Percentiles rank a stretch among this genome's conserved stretches.
phyloP scores from a whole-genome alignment of 1,140 invertebrate genomes.

The Whitmania pigra region DNA sequence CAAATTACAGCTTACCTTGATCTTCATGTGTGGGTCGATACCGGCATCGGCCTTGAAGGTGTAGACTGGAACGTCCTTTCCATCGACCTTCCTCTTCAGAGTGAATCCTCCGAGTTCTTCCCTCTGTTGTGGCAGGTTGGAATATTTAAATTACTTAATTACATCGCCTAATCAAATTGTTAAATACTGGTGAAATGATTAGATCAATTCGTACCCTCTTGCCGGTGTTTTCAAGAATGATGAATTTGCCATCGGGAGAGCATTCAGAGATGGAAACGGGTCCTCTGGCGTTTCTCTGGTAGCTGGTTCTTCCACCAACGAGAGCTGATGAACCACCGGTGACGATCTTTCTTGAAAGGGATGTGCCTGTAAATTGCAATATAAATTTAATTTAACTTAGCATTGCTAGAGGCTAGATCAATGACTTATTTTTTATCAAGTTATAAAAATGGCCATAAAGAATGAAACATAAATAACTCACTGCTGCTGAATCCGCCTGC shows the following conservation, averaged over 20 bases:
- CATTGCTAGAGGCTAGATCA: not conserved
- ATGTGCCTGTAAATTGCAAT: not conserved
- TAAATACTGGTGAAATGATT: not conserved
- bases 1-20: constrained; percentile 8
- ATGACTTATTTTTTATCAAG: not conserved
- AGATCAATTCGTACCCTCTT: not conserved
- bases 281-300: constrained; percentile 13
- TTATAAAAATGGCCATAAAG: not conserved
- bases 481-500: not conserved
- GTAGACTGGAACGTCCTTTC: constrained; percentile 13
- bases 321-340: not conserved
- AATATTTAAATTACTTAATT: not conserved
- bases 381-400: no score
- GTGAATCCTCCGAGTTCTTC: constrained; percentile 33
- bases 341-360: not conserved
- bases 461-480: not conserved
- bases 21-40: constrained; percentile 8
- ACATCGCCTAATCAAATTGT: not conserved
- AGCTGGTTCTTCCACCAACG: constrained; percentile 13
- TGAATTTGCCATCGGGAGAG: constrained; percentile 13
- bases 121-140: constrained; percentile 26
- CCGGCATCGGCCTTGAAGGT: constrained; percentile 10
- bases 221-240: constrained; percentile 14
- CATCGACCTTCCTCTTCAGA: constrained; percentile 32
- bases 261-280: constrained; percentile 12